Base-by-base conservation (phyloP, 2,797 vertebrate species). In the Numenius phaeopus region DNA sequence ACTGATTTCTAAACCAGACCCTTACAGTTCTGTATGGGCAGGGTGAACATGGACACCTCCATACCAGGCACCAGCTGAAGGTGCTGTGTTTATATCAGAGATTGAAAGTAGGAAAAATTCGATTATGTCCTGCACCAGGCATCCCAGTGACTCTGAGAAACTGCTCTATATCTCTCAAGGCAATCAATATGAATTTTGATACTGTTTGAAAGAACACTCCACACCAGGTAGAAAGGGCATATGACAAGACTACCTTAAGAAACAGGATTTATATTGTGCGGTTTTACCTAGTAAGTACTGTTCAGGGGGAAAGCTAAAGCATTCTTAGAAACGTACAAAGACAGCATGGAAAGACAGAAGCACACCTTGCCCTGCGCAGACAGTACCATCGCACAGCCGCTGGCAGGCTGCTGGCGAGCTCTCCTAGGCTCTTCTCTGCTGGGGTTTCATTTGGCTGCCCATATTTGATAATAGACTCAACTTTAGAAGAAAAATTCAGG, bases 281-380 rank as follows among this genome's bases (percentile, higher is more conserved):
- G 30, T 91, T 78, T 59, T 69, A 54, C 29, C 17, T 14, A 24
- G 19, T 39, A 46, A 81, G 26, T 40, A 55, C 40, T 59, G 34
- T 26, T 42, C 17, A 37, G 26, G 19, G 42, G 27, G 21, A 84
- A 85, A 67, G 14, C 13, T 49, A 13, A 54, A 57, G 16, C 20
- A 34, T n/a, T 77, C 61, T 54, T 42, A 54, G 58, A 90, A 88
- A 71, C 14, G 46, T 21, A 57, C 23, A 67, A 83, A 65, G 8
- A 64, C 14, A 50, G 3, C 4, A 46, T 7, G 40, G 32, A 83
- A 77, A 13, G 34, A 16, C 0, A 57, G 40, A 83, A 20, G 16
- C 50, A 65, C 21, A 46, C 4, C 20, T 49, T 5, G 8, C 30
- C 30, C 26, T 2, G 0, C 0, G 0, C 46, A 26, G 44, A 10